Base-by-base conservation (phyloP, 2,888 invertebrate genomes). In the Punctoribates punctum region DNA sequence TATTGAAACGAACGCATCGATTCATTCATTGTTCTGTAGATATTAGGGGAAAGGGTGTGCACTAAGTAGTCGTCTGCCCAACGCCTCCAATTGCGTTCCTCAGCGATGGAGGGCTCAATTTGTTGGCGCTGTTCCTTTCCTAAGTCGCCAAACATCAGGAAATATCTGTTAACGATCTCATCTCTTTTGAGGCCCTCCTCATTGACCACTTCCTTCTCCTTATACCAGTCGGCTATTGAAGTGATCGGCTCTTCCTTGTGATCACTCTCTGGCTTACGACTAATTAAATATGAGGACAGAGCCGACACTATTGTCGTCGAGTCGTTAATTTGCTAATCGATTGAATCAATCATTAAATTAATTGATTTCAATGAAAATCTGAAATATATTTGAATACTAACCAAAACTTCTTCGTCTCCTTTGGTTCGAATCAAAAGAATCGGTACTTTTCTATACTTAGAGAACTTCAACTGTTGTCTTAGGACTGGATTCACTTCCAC, bases 401-500 rank as follows among this genome's bases (percentile, higher is more conserved):
- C 77, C 48, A 74, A 38, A 6, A 72, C 48, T 38, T 67, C 23
- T 17, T 65, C 42, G 4, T 73, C 54, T n/a, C 23, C 46, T 3
- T 67, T 74, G 54, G 15, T 74, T 25, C 54, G 73, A 34, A 76
- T 90, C 65, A 96, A 85, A 62, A 96, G 84, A 82, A 96, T 92
- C 1, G 97, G 96, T 13, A 99, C 98, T 87, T 99, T 99, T 83
- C 90, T 94, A 83, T 97, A 95, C 0, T 88, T 85, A 0, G 96
- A 93, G 94, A 97, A 98, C 83, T 91, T 92, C 76, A 96, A 90
- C 81, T 96, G 91, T 81, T 91, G 91, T 25, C 94, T 88, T 0
- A 95, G 87, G 0, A 99, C 94, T 13, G 98, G 96, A 85, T 99
- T 96, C 0, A 99, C 98, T 86, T 99, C 98, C 3, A 99, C 91